Conservation (phyloP, 1,140 invertebrate genomes). For the Cotesia glomerata region DNA sequence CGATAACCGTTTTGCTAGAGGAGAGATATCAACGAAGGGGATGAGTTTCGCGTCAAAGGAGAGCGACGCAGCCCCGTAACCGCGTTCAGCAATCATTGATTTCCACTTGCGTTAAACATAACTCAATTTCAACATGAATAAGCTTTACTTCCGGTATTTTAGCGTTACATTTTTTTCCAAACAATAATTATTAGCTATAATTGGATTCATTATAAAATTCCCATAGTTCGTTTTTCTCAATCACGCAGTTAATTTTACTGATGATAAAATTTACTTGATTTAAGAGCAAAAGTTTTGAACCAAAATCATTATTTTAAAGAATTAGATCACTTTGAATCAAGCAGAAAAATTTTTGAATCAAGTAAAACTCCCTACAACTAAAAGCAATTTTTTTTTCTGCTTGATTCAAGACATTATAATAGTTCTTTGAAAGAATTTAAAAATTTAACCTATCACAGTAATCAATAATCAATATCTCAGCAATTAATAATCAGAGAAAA, state of each 20-base stretch:
- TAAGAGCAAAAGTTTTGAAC: too few relatives aligned
- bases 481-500: too few relatives aligned
- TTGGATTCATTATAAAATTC: not conserved
- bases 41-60: conserved; percentile 27
- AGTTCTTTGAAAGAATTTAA: too few relatives aligned
- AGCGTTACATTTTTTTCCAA: not conserved
- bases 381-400: not conserved
- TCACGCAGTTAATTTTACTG: not conserved
- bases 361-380: too few relatives aligned
- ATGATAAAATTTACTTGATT: too few relatives aligned
- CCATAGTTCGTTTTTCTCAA: not conserved
- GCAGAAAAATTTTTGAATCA: too few relatives aligned
- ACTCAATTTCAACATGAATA: conserved; percentile 24
- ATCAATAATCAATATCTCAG: too few relatives aligned
- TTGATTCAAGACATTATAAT: not conserved
- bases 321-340: too few relatives aligned
- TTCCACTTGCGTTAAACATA: conserved; percentile 30
- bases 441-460: too few relatives aligned
- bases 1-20: conserved; percentile 19
- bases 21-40: conserved; percentile 15
- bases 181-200: not conserved
- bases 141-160: not conserved
- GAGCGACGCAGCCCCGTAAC: conserved; percentile 32
- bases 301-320: too few relatives aligned
- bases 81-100: conserved; percentile 38